phyloP scores from a whole-genome alignment of 2,113 vertebrate genomes.

The Anguilla japonica region DNA sequence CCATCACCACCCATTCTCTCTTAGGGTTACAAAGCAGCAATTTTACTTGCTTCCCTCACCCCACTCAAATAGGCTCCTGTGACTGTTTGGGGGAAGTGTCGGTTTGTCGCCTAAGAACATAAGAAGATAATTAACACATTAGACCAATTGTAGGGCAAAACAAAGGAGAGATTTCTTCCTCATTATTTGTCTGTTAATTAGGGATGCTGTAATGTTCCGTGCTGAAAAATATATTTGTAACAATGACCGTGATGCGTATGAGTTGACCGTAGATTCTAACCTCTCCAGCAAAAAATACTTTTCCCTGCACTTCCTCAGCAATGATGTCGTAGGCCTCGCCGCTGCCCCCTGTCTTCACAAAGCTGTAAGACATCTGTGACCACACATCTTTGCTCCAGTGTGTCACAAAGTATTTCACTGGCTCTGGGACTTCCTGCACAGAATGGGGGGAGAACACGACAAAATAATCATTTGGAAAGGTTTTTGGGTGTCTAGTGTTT shows the following conservation, averaged over 20 bases:
- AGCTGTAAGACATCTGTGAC: slow-evolving; percentile 98
- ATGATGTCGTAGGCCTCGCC: slow-evolving; percentile 94
- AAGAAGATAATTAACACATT: slow-evolving; percentile 10
- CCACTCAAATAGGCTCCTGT: slow-evolving; percentile 96
- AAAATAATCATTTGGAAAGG: neutral
- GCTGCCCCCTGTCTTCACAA: slow-evolving; percentile 91
- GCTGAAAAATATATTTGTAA: too few species aligned
- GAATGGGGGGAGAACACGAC: neutral
- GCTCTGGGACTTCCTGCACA: slow-evolving; percentile 87
- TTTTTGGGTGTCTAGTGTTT: neutral
- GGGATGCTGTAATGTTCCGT: neutral
- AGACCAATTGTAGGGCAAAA: neutral
- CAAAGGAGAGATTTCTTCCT: neutral
- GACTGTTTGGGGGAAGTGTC: slow-evolving; percentile 97
- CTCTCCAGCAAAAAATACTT: slow-evolving; percentile 93
- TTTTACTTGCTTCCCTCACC: slow-evolving; percentile 96
- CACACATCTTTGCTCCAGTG: slow-evolving; percentile 88
- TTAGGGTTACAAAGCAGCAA: slow-evolving; percentile 78
- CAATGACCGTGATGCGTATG: too few species aligned
- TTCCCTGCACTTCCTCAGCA: slow-evolving; percentile 92
- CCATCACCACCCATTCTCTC: neutral
- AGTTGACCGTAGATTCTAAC: slow-evolving; percentile 56
- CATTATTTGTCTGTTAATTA: neutral
- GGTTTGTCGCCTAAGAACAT: slow-evolving; percentile 84
- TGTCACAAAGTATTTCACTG: slow-evolving; percentile 85